Percentiles rank a stretch among this genome's conserved stretches.
Evolutionary conservation across 2,888 invertebrate species (phyloP).

Genomic region (Opisthograptis luteolata): DNA sequence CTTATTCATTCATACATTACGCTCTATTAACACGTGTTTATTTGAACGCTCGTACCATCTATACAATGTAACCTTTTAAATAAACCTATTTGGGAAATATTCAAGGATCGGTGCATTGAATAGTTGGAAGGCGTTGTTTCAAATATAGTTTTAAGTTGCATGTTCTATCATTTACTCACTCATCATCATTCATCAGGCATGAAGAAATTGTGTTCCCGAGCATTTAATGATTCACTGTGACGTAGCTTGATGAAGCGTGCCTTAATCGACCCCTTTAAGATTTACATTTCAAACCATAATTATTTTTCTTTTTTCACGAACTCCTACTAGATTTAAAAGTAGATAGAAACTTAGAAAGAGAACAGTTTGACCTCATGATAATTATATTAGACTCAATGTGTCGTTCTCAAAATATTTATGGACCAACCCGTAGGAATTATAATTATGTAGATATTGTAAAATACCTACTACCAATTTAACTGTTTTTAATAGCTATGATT

Average conservation of each 20-base stretch:
- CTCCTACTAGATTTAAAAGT: conserved; percentile 11
- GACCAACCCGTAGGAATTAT: no score
- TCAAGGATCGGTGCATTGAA: conserved; percentile 44
- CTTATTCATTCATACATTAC: conserved; percentile 81
- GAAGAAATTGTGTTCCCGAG: conserved; percentile 38
- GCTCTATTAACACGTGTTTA: conserved; percentile 76
- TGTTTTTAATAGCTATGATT: no score
- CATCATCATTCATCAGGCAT: conserved; percentile 48
- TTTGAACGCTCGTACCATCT: conserved; percentile 64
- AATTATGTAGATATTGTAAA: background rate
- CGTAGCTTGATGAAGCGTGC: conserved; percentile 34
- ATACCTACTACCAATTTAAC: no score
- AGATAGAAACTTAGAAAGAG: conserved; percentile 1
- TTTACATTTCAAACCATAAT: conserved; percentile 30
- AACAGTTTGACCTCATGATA: background rate
- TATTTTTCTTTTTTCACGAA: conserved; percentile 30
- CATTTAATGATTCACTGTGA: conserved; percentile 31
- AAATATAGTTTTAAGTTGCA: conserved; percentile 70
- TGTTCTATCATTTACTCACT: conserved; percentile 64
- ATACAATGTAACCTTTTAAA: conserved; percentile 44
- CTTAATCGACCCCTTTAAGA: conserved; percentile 6
- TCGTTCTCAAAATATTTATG: background rate
- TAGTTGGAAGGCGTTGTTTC: conserved; percentile 60
- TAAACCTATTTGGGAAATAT: background rate
- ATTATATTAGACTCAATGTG: no score